Evolutionary conservation across 2,888 invertebrate species (phyloP), one percentile per base, ranked within the genome.

Genomic region (Epiblema foenella): DNA sequence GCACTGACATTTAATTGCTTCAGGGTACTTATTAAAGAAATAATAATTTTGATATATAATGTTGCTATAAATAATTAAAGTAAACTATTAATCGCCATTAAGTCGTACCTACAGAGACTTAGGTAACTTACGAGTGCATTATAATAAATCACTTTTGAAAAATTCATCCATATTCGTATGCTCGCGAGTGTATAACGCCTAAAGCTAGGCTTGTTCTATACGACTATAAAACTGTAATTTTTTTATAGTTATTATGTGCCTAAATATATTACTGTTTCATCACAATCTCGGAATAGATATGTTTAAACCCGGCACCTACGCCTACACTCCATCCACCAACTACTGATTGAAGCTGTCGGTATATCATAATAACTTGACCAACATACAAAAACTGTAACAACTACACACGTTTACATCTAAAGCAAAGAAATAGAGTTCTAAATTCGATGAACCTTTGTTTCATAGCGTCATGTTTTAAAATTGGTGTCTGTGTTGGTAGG

Each of bases 341-440:
- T 77, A 83, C 76, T 85, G 86, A 87, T 83, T 82, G 85, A 85
- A 83, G 77, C 78, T 81, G 82, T 86, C 87, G 82, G 79, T 83
- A 81, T 78, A 77, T 76, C 71, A 79, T 76, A 73, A 77, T 77
- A 73, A 72, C 56, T 72, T n/a, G 42, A 68, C 82, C 71, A 81
- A 75, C 4, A 70, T 81, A 79, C 60, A 24, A 74, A 52, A 46
- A 17, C 18, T 39, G 18, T 12, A 17, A 0, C 8, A 42, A 64
- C 18, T 24, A 42, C 9, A 2, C 33, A 54, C 17, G 2, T 1
- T 20, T 29, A 17, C 46, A 37, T 46, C 39, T 46, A 37, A 39
- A 1, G 1, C 49, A 0, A 15, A 24, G 39, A 10, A 9, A 62
- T 10, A 62, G 56, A 57, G 67, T 49, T 49, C 20, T 57, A 11